These are phyloP conservation scores for Rachycentron canadum DNA, from an alignment of 2,797 vertebrate species.

Conservation along the genomic window DNA sequence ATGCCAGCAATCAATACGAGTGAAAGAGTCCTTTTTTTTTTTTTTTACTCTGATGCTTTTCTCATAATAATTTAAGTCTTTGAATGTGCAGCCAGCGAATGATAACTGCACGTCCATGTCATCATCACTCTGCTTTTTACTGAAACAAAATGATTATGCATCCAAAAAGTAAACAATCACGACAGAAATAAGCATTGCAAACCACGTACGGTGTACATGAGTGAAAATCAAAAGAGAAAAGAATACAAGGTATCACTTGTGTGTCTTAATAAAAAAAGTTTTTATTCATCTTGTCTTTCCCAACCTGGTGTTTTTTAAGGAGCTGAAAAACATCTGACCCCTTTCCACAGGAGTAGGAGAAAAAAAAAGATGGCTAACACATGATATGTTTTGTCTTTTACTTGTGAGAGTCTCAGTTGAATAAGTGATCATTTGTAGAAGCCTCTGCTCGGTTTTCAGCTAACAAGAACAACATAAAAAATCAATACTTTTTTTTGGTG, in stretches of 20 bases:
- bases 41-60: not conserved
- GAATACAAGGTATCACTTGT: not conserved
- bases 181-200: not conserved
- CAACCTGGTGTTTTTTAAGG: slow-evolving; percentile 51
- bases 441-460: slow-evolving; percentile 63
- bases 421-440: slow-evolving; percentile 76
- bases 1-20: slow-evolving; percentile 33
- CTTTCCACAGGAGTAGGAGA: slow-evolving; percentile 52
- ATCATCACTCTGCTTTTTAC: not conserved
- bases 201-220: not conserved
- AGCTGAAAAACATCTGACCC: slow-evolving; percentile 62
- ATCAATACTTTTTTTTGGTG: slow-evolving; percentile 82
- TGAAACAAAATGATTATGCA: not conserved
- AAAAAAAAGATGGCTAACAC: slow-evolving; percentile 34
- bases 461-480: slow-evolving; percentile 80
- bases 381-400: slow-evolving; percentile 55
- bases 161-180: no score
- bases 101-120: not conserved
- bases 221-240: not conserved
- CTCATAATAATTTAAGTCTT: slow-evolving; percentile 14
- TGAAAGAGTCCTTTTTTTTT: not conserved
- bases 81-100: slow-evolving; percentile 4
- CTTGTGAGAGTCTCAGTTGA: slow-evolving; percentile 59
- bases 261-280: slow-evolving; percentile 6
- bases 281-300: slow-evolving; percentile 5